These are phyloP conservation scores for Callocephalon fimbriatum DNA, from an alignment of 2,113 vertebrate species.

Conservation along the genomic window DNA sequence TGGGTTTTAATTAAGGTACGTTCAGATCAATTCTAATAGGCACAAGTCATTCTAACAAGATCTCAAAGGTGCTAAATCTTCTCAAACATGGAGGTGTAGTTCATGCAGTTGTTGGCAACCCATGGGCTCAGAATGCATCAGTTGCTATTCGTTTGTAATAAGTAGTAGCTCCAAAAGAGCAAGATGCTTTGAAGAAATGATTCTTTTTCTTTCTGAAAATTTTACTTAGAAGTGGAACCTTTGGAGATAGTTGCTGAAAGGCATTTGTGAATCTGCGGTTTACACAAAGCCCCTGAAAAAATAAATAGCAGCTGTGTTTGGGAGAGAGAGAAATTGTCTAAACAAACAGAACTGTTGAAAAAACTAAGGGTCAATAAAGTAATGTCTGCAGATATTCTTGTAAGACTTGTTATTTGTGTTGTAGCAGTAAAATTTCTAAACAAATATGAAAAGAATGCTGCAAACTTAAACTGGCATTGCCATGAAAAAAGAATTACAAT, in stretches of 20 bases:
- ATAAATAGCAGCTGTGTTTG: not conserved
- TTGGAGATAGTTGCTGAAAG: not conserved
- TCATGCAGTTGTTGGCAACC: not conserved
- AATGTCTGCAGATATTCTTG: not conserved
- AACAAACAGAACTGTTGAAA: not conserved
- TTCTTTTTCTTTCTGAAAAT: slow-evolving; percentile 2
- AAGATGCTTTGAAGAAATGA: not conserved
- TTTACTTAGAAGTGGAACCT: not conserved
- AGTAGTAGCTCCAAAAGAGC: not conserved
- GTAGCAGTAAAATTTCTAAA: not conserved
- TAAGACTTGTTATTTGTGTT: not conserved
- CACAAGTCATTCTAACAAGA: not conserved
- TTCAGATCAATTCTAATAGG: not conserved
- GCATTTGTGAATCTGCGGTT: not conserved
- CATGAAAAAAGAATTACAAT: not conserved
- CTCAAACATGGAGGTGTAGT: not conserved
- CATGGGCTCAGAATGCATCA: not conserved
- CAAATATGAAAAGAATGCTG: not conserved
- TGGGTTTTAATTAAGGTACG: not conserved
- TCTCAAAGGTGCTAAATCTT: not conserved
- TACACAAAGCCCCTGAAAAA: not conserved
- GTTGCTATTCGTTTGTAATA: not conserved
- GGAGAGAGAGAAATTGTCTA: not conserved
- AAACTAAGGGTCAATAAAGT: not conserved
- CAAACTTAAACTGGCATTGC: not conserved